A percentile compares a stretch with the other conserved stretches of the same genome.
Conservation (phyloP, 2,888 invertebrate genomes). For the Orthosia gracilis region DNA sequence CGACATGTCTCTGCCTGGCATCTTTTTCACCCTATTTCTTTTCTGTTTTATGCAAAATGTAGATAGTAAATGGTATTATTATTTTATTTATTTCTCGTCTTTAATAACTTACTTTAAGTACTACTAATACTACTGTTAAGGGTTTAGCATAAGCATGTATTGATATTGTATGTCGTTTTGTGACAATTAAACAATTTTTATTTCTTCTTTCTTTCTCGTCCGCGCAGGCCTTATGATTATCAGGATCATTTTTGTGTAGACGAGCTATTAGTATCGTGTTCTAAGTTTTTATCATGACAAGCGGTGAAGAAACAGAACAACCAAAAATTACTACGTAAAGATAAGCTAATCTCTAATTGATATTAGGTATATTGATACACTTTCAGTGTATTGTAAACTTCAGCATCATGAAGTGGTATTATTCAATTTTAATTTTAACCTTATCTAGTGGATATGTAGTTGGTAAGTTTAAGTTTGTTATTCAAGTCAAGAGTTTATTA, state of each 20-base stretch:
- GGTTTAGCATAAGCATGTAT: too few species aligned
- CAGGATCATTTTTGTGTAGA: not conserved
- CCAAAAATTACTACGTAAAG: constrained; percentile 36
- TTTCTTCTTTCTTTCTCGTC: too few species aligned
- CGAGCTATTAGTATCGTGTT: not conserved
- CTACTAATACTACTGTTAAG: too few species aligned
- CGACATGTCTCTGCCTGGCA: too few species aligned
- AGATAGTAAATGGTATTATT: too few species aligned
- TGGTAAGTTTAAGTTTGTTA: constrained; percentile 59
- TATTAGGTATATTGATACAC: constrained; percentile 39
- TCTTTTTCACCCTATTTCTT: too few species aligned
- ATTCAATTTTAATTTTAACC: constrained; percentile 62
- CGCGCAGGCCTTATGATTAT: too few species aligned
- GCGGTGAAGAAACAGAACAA: constrained; percentile 13
- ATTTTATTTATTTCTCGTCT: too few species aligned
- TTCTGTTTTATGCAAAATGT: too few species aligned
- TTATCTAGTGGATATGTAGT: constrained; percentile 63
- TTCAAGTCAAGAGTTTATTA: not conserved
- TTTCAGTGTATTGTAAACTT: constrained; percentile 54
- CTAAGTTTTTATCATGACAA: not conserved
- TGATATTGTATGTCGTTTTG: too few species aligned
- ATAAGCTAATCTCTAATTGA: constrained; percentile 60
- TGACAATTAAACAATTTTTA: too few species aligned
- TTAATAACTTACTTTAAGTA: too few species aligned
- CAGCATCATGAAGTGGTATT: constrained; percentile 64